These are phyloP conservation scores for Achroia grisella DNA, from an alignment of 1,140 invertebrate species.

Conservation along the genomic window DNA sequence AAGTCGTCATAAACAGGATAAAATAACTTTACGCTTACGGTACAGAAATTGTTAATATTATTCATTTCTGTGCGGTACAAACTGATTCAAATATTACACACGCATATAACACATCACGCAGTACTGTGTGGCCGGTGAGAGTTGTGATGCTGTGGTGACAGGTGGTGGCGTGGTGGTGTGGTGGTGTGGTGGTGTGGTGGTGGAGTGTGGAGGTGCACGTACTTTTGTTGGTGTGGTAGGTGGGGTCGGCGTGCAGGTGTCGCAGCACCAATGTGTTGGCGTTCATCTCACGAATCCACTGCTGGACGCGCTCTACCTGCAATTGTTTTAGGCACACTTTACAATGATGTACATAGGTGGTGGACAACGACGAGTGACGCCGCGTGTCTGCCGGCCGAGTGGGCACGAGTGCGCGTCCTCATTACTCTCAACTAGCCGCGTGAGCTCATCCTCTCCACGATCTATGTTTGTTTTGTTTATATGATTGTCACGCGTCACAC, in stretches of 20 bases:
- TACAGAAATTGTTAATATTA: too few species aligned
- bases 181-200: not conserved
- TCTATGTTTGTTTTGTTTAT: too few species aligned
- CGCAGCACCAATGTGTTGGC: slow-evolving; percentile 71
- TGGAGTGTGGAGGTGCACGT: slow-evolving; percentile 15
- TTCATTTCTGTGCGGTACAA: too few species aligned
- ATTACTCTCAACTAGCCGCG: too few species aligned
- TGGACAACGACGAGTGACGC: not conserved
- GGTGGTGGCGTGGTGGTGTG: not conserved
- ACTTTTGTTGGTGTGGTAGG: slow-evolving; percentile 75
- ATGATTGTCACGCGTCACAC: too few species aligned
- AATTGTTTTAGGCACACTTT: not conserved
- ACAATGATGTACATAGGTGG: not conserved
- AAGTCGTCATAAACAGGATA: too few species aligned
- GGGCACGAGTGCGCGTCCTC: too few species aligned
- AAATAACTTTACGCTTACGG: not conserved
- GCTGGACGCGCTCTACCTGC: slow-evolving; percentile 73
- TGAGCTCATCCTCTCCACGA: too few species aligned
- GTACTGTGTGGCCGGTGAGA: not conserved
- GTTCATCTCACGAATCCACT: slow-evolving; percentile 67
- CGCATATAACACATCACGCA: too few species aligned
- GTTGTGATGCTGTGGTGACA: not conserved
- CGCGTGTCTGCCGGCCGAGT: too few species aligned
- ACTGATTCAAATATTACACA: too few species aligned
- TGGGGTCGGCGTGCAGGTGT: slow-evolving; percentile 73